phyloP scores from a whole-genome alignment of 2,888 invertebrate genomes.

The Athalia circularis region DNA sequence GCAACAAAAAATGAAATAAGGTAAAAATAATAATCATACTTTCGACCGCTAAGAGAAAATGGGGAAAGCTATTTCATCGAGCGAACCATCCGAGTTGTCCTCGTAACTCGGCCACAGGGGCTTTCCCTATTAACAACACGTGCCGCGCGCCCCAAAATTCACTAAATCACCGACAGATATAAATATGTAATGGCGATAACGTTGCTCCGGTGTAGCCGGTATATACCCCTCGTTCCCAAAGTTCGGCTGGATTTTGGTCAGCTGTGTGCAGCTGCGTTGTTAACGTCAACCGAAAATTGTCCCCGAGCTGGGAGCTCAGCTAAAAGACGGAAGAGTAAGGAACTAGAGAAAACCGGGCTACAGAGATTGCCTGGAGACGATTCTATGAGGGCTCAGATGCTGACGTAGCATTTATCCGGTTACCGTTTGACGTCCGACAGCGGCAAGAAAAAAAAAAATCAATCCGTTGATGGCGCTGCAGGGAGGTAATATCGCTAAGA shows the following conservation, averaged over 20 bases:
- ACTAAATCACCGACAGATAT: conserved; percentile 16
- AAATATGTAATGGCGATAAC: not conserved
- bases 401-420: conserved; percentile 28
- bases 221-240: not conserved
- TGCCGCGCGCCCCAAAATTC: conserved; percentile 2
- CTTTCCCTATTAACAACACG: not conserved
- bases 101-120: not conserved
- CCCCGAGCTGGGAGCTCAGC: not conserved
- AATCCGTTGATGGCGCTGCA: not conserved
- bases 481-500: not conserved
- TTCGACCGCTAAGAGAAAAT: not conserved
- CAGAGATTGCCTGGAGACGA: conserved; percentile 5
- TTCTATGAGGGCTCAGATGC: not conserved
- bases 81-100: not conserved
- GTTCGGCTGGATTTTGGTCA: not conserved
- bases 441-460: not conserved
- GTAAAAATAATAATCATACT: not conserved
- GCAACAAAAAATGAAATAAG: not conserved
- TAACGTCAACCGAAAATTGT: not conserved
- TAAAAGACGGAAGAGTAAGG: too few species aligned
- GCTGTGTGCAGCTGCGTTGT: too few species aligned
- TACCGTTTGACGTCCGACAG: not conserved
- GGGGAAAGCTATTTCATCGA: conserved; percentile 13
- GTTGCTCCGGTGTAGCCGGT: not conserved
- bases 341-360: not conserved